These are phyloP conservation scores for Stichodactyla mertensii DNA, from an alignment of 64 coral and sea anemone genomes.

Conservation along the genomic window DNA sequence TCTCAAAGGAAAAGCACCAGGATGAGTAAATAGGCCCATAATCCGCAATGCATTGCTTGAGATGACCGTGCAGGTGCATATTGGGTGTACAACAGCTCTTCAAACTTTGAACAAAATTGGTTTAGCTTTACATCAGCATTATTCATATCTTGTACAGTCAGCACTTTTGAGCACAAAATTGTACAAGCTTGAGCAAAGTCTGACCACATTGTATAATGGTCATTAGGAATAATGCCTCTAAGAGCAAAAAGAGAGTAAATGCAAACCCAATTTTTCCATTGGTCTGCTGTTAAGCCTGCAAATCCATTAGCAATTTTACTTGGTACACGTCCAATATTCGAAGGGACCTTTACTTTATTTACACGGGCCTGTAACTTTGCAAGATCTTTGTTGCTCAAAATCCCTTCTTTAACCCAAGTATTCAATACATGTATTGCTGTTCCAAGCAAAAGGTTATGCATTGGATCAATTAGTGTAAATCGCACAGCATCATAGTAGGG, in stretches of 20 bases:
- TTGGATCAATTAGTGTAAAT: slow-evolving; percentile 8
- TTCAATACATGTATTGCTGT: no score
- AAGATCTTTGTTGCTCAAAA: not conserved
- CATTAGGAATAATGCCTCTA: not conserved
- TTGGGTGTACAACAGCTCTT: slow-evolving; percentile 7
- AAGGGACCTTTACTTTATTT: slow-evolving; percentile 6
- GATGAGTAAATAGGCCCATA: not conserved
- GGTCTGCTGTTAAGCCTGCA: slow-evolving; percentile 27
- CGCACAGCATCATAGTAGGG: slow-evolving; percentile 13
- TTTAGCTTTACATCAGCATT: slow-evolving; percentile 6
- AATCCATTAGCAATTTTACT: not conserved
- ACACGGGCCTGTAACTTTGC: slow-evolving; percentile 7
- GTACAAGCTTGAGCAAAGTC: slow-evolving; percentile 7
- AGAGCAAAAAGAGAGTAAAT: not conserved
- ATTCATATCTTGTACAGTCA: slow-evolving; percentile 13
- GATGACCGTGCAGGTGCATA: slow-evolving; percentile 22
- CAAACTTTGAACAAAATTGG: slow-evolving; percentile 16
- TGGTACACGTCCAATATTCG: slow-evolving; percentile 34
- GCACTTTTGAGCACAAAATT: not conserved
- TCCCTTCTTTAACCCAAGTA: not conserved
- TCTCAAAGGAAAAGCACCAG: no score
- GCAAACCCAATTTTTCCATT: no score
- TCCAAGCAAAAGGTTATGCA: no score
- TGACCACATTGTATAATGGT: slow-evolving; percentile 30
- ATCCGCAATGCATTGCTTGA: not conserved